Base-by-base conservation (phyloP, 1,140 invertebrate genomes). In the Caenorhabditis elegans region DNA sequence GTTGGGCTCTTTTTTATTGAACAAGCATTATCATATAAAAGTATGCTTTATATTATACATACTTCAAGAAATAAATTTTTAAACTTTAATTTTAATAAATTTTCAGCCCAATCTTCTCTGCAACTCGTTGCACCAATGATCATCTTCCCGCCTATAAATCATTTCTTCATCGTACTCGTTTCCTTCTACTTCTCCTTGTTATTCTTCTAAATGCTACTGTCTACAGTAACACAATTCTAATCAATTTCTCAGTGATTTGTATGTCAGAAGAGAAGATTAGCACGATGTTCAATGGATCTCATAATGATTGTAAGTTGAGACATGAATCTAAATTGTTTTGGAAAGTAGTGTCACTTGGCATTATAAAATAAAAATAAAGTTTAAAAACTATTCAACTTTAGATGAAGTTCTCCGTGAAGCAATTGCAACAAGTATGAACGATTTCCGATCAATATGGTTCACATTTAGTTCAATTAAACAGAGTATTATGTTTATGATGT, bases 131-230 rank as follows among this genome's bases (percentile, higher is more conserved):
- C 34, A 17, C 60, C 2, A 22, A 31, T 0, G 60, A 70, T 34
- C 39, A 22, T 13, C 34, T 70, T 43, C 60, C 60, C 17, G 60
- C 60, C n/a, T 70, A 70, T 34, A 70, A 70, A 39, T 70, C 60
- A 0, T 70, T 70, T 8, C 60, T 70, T 1, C 60, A 70, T 39
- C 60, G 60, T 22, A 70, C 60, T 22, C 60, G 60, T 17, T 70
- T 70, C 60, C 60, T 70, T 4, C 31, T 70, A 22, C 60, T 70
- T 22, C 60, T 70, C n/a, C 60, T 70, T 3, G 60, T 70, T 34
- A 70, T 70, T 13, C 34, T 70, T 1, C 60, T 70, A n/a, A 70
- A 70, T 39, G n/a, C 60, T n/a, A 11, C 39, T 19, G 60, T 70
- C 34, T 39, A 70, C 60, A 70, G 34, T 39, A 70, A 70, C n/a